Evolutionary conservation across 2,113 vertebrate species (phyloP).

Genomic region (Clarias batrachus): DNA sequence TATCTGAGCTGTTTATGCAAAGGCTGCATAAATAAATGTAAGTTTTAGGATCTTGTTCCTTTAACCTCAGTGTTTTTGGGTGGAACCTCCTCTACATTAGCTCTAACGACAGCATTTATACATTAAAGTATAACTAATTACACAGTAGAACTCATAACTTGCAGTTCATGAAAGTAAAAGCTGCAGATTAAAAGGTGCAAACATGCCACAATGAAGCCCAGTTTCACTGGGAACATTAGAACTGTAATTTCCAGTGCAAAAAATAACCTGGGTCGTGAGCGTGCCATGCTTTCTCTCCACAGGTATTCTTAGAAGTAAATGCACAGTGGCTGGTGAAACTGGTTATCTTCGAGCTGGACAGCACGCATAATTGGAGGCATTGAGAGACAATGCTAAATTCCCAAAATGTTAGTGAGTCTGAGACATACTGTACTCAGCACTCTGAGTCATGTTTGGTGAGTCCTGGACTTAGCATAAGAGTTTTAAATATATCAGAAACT

Average conservation of each 20-base stretch:
- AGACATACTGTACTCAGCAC: neutral
- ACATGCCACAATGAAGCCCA: conserved; percentile 48
- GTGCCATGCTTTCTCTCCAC: conserved; percentile 65
- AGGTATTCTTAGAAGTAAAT: conserved; percentile 66
- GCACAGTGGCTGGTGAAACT: conserved; percentile 46
- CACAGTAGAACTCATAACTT: neutral
- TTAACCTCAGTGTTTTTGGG: neutral
- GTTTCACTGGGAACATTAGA: conserved; percentile 68
- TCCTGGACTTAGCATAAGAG: conserved; percentile 31
- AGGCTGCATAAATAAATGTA: neutral
- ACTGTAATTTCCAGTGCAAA: conserved; percentile 75
- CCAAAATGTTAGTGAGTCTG: neutral
- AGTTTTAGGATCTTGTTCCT: neutral
- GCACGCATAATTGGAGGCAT: neutral
- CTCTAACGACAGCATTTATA: neutral
- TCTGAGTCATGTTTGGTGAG: conserved; percentile 5
- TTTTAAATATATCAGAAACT: conserved; percentile 43
- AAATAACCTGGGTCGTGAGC: conserved; percentile 65
- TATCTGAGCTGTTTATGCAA: neutral
- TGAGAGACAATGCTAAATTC: neutral
- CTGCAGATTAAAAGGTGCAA: conserved; percentile 67
- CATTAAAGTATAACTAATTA: conserved; percentile 29
- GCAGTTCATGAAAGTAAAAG: conserved; percentile 19
- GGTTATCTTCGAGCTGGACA: conserved; percentile 55
- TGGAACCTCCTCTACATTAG: neutral